phyloP scores from a whole-genome alignment of 2,797 vertebrate genomes.

The Rhincodon typus region DNA sequence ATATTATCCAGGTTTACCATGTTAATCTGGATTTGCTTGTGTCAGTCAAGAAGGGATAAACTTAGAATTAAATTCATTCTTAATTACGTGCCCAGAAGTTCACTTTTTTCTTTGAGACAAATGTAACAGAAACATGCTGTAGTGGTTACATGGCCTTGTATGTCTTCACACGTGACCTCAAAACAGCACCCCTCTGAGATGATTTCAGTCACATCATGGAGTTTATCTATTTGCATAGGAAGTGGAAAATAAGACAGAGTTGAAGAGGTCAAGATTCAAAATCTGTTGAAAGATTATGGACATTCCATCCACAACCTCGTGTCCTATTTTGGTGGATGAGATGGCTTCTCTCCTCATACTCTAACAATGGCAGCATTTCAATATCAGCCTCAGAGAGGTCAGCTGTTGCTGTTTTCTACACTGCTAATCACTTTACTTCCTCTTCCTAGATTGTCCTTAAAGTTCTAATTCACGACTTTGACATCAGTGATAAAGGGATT shows the following conservation, averaged over 20 bases:
- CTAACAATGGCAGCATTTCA: background rate
- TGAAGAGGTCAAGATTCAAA: background rate
- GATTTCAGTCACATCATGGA: background rate
- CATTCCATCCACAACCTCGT: background rate
- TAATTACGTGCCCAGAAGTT: background rate
- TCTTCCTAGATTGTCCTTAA: background rate
- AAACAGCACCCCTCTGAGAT: background rate
- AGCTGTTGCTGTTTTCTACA: background rate
- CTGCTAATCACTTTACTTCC: background rate
- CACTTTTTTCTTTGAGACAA: background rate
- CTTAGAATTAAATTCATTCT: background rate
- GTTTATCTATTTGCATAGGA: background rate
- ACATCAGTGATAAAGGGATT: background rate
- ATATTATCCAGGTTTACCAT: background rate
- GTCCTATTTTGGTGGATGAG: background rate
- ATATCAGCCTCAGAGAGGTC: background rate
- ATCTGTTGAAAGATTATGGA: background rate
- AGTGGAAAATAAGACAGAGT: background rate
- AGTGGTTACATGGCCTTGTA: background rate
- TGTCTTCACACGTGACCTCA: background rate
- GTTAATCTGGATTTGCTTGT: constrained; percentile 24
- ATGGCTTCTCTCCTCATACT: background rate
- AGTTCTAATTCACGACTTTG: background rate
- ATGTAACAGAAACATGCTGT: background rate
- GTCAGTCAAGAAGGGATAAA: background rate